Conservation (phyloP, 2,113 vertebrate genomes). For the Columba janthina region DNA sequence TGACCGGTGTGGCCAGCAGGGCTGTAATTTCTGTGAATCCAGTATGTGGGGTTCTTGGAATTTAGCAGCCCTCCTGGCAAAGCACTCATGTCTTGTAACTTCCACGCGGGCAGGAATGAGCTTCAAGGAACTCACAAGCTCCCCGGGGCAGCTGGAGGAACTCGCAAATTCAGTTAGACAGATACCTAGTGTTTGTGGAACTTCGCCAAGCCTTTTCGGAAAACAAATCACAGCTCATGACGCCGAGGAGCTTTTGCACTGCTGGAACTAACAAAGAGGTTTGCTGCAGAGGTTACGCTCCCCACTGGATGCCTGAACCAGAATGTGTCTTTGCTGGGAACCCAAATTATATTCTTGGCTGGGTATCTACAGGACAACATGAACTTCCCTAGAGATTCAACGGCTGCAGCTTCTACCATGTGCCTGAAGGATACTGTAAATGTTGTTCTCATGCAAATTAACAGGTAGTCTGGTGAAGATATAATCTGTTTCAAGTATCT, state of each 20-base stretch:
- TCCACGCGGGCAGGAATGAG: neutral
- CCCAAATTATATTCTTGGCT: neutral
- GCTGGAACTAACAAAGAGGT: neutral
- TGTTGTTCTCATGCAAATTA: neutral
- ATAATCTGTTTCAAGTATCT: neutral
- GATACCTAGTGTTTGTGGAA: conserved; percentile 18
- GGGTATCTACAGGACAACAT: neutral
- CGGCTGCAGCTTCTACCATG: neutral
- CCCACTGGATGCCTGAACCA: neutral
- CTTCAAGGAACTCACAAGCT: conserved; percentile 32
- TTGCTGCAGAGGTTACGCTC: neutral
- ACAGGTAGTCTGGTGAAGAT: neutral
- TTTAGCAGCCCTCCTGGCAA: conserved; percentile 27
- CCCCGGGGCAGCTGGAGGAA: conserved; percentile 21
- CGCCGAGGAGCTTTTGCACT: neutral
- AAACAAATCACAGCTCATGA: conserved; percentile 1
- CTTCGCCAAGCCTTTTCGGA: neutral
- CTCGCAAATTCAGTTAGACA: conserved; percentile 6
- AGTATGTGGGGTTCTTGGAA: conserved; percentile 51
- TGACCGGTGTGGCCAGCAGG: conserved; percentile 32
- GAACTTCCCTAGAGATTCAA: neutral
- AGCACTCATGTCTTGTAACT: neutral
- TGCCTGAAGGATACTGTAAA: neutral
- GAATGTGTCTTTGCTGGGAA: neutral
- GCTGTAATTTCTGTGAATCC: conserved; percentile 56